Base-by-base conservation (phyloP, 2,888 invertebrate genomes). In the Ichneumon xanthorius region DNA sequence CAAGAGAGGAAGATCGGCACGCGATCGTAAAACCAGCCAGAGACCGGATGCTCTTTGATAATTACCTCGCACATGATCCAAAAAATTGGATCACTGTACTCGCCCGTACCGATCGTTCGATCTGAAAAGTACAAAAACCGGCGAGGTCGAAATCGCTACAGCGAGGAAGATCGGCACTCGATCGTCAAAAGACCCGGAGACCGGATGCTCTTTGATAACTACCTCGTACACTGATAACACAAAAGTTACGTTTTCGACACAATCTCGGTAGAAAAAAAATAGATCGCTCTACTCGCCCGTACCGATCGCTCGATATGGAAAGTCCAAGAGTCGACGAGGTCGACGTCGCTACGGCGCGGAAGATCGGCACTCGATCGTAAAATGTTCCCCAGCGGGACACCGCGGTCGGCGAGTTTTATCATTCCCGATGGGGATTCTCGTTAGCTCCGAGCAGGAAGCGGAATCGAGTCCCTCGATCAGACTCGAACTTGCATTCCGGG, bases 321-420 rank as follows among this genome's bases (percentile, higher is more conserved):
- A 53, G 48, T 4, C 16, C 30, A 26, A 53, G 53, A 53, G 22
- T 14, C 58, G 58, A 22, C 45, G 75, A 75, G 75, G 61, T 76
- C 76, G 63, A 45, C 65, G 33, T 53, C 50, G 63, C 40, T 76
- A 83, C 77, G 88, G 87, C 84, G 88, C 88, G 84, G 48, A 73
- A 88, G 77, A 88, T 87, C 75, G 88, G 83, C 68, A 86, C 85
- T 70, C 87, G 86, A 88, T 89, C 87, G 86, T 89, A 91, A 90
- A 92, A 92, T 89, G 91, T 92, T 93, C 91, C 93, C 70, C 92
- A 80, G 88, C 90, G 88, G 93, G 93, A 89, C 86, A 89, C 83
- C 89, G 30, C 58, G 86, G 90, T 90, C 92, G 92, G 92, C 90
- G 88, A 87, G 88, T 87, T 86, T 87, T 88, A 91, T 91, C 89